phyloP scores from a whole-genome alignment of 2,888 invertebrate genomes.

The Agonopterix alstromeriana region DNA sequence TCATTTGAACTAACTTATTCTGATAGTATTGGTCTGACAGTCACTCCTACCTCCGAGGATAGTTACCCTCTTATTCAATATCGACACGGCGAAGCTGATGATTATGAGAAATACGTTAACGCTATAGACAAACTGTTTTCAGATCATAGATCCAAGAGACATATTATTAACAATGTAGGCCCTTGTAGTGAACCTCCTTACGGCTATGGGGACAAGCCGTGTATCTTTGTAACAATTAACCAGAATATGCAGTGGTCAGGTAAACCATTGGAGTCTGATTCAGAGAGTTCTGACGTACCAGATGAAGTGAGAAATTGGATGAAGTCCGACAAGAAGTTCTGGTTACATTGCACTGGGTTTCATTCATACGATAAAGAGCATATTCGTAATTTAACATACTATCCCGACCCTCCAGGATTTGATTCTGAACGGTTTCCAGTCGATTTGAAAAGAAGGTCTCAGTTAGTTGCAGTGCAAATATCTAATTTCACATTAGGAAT shows the following conservation, averaged over 20 bases:
- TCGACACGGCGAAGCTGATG: conserved; percentile 27
- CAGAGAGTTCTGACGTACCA: conserved; percentile 31
- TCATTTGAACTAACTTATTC: conserved; percentile 23
- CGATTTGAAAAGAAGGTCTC: conserved; percentile 26
- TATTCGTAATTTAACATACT: conserved; percentile 48
- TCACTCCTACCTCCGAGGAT: conserved; percentile 40
- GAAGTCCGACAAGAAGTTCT: conserved; percentile 33
- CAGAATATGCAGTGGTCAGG: conserved; percentile 50
- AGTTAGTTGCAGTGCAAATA: conserved; percentile 53
- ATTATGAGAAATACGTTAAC: conserved; percentile 44
- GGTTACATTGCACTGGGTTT: conserved; percentile 51
- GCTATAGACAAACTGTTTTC: conserved; percentile 39
- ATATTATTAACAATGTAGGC: conserved; percentile 30
- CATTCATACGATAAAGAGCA: conserved; percentile 58
- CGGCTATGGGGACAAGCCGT: conserved; percentile 54
- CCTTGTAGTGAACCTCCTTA: conserved; percentile 52
- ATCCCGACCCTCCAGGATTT: conserved; percentile 58
- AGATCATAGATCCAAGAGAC: conserved; percentile 28
- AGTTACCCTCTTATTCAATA: conserved; percentile 50
- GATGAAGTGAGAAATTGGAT: conserved; percentile 40
- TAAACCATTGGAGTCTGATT: conserved; percentile 34
- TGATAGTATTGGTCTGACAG: conserved; percentile 49
- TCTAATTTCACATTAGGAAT: conserved; percentile 48
- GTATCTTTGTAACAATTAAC: conserved; percentile 55
- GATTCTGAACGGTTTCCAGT: conserved; percentile 45